Base-by-base conservation (phyloP, 1,140 invertebrate genomes). In the Hyles euphorbiae region DNA sequence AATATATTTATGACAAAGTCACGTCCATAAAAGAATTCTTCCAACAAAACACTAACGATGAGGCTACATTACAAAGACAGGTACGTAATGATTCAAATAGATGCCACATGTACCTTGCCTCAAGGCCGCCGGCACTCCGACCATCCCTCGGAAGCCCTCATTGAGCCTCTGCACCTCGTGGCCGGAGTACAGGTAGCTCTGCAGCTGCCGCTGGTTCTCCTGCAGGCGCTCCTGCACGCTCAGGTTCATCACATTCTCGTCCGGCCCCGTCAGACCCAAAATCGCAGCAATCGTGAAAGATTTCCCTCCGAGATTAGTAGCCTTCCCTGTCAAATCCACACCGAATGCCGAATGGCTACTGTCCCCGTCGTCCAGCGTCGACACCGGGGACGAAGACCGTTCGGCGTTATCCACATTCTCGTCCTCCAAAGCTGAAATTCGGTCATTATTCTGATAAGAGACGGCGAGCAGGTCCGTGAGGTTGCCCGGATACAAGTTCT, bases 211-310 rank as follows among this genome's bases (percentile, higher is more conserved):
- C 56, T 85, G 85, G 32, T 77, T 80, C 64, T 83, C 74, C 7
- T 85, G 78, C 36, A 88, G 57, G 43, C 85, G 34, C 58, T 87
- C 82, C 57, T 86, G 83, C 0, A 88, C 86, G 54, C 80, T 84
- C 49, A 88, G 52, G 10, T 84, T 83, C 81, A 88, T 86, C 0
- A 78, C 86, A 65, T 88, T 83, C 12, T 87, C 81, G 3, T 86
- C 86, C 0, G 72, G 55, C 40, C 77, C 79, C 5, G 78, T 74
- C 60, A 88, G 40, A 0, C 86, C 86, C 65, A 88, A 74, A 45
- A 88, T 88, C 53, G 86, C 86, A 4, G 86, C 83, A 1, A 88
- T 88, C 0, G 86, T 88, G 54, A 88, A 88, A 1, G 82, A 84
- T 62, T 88, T 88, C 0, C 82, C 83, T 3, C 61, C 81, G 58